A percentile compares a stretch with the other conserved stretches of the same genome.
Conservation (phyloP, 2,888 invertebrate genomes). For the Epirrhoe alternata region DNA sequence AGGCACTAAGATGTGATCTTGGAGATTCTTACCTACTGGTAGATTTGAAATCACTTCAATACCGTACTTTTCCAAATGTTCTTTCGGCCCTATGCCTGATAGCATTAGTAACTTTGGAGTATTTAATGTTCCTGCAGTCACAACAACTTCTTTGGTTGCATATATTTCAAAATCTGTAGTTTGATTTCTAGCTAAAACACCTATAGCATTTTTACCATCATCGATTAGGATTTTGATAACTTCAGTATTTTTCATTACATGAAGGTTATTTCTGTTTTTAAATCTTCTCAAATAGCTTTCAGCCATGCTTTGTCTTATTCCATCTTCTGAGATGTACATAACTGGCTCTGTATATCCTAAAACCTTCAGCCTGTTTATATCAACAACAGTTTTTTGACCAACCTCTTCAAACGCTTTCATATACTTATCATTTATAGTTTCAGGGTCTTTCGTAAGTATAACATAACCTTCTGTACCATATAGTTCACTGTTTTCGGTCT, state of each 20-base stretch:
- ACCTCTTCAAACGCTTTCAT: slow-evolving; percentile 1
- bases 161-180: slow-evolving; percentile 4
- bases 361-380: neutral
- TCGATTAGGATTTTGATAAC: slow-evolving; percentile 1
- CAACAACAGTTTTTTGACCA: slow-evolving; percentile 5
- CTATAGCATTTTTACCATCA: neutral
- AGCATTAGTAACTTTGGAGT: slow-evolving; percentile 5
- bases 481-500: neutral
- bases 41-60: slow-evolving; percentile 4
- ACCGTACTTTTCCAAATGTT: neutral
- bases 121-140: slow-evolving; percentile 4
- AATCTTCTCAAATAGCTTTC: neutral
- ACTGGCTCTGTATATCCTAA: slow-evolving; percentile 1
- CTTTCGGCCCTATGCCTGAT: slow-evolving; percentile 3
- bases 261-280: neutral
- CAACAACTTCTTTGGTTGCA: slow-evolving; percentile 2
- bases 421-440: neutral
- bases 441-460: neutral
- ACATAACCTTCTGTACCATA: slow-evolving; percentile 5
- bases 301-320: neutral
- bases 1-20: slow-evolving; percentile 1
- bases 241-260: slow-evolving; percentile 3
- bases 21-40: slow-evolving; percentile 6
- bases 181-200: slow-evolving; percentile 4
- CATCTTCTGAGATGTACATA: slow-evolving; percentile 1